Evolutionary conservation across 2,888 invertebrate species (phyloP).

Genomic region (Hydraecia micacea): DNA sequence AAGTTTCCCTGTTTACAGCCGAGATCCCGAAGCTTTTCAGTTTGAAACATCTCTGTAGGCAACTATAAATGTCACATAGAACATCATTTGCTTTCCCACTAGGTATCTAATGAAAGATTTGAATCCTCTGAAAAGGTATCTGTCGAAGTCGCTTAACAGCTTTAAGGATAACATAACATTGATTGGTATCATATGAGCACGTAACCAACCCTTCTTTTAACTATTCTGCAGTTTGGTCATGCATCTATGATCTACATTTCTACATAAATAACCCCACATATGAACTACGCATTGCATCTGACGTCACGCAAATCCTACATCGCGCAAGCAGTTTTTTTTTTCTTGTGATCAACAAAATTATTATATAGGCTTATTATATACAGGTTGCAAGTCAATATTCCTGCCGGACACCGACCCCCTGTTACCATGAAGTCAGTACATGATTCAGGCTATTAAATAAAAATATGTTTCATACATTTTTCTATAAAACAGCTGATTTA

Average conservation of each 20-base stretch:
- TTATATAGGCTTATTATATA: not conserved
- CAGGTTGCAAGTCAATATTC: too few species aligned
- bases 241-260: not conserved
- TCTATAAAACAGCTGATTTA: too few species aligned
- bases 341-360: not conserved
- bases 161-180: not conserved
- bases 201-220: not conserved
- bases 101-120: not conserved
- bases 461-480: too few species aligned
- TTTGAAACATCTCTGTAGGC: not conserved
- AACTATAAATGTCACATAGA: too few species aligned
- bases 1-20: not conserved
- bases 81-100: not conserved
- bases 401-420: too few species aligned
- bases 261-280: not conserved
- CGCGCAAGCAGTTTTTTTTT: not conserved
- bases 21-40: not conserved
- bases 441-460: too few species aligned
- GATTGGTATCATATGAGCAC: not conserved
- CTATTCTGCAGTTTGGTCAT: not conserved
- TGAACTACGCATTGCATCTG: not conserved
- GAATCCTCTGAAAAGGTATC: not conserved
- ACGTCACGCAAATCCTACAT: not conserved
- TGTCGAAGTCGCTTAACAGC: not conserved
- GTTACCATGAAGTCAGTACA: too few species aligned